Base-by-base conservation (phyloP, 2,888 invertebrate species). In the Drosophila kokeensis region DNA sequence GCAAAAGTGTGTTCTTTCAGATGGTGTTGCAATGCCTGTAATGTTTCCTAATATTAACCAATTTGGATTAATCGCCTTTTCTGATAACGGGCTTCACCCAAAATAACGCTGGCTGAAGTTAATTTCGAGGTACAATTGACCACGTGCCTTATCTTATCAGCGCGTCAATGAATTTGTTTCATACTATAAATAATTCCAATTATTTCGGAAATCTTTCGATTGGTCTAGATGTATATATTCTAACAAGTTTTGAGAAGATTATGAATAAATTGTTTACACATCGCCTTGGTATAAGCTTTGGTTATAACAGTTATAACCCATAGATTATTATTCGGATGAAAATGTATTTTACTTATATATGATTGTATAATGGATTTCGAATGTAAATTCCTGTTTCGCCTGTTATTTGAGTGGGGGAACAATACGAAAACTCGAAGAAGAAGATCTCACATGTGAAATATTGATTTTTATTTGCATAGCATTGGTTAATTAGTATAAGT, bases 131-230 rank as follows among this genome's bases (percentile, higher is more conserved):
- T 32, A 36, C 6, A 5, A 29, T 27, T 42, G 29, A 40, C 5
- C 48, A 48, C 27, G 4, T 48, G 48, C 24, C 18, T 13, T 53
- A 77, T 76, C 76, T 76, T 57, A 77, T 76, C 77, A 10, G 24
- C 18, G 2, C 8, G n/a, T 36, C 32, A 30, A 24, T 34, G 18
- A 13, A 10, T 30, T 21, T 21, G 18, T 40, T 21, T n/a, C 18
- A 42, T 18, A 10, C 40, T n/a, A 32, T 27, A 54, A 59, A 36
- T 8, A 32, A 40, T 24, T 69, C 15, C 59, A 73, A 59, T 64
- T 48, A 45, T 36, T 69, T 59, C 40, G 32, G 73, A n/a, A n/a
- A n/a, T n/a, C 13, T 15, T 45, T 21, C 21, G 13, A 21, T 21
- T 45, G 7, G 45, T 2, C 7, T 45, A 15, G 15, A 24, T 13